A percentile compares a stretch with the other conserved stretches of the same genome.
These are phyloP conservation scores for Eupleurogrammus muticus DNA, from an alignment of 2,797 vertebrate genomes.

Conservation along the genomic window DNA sequence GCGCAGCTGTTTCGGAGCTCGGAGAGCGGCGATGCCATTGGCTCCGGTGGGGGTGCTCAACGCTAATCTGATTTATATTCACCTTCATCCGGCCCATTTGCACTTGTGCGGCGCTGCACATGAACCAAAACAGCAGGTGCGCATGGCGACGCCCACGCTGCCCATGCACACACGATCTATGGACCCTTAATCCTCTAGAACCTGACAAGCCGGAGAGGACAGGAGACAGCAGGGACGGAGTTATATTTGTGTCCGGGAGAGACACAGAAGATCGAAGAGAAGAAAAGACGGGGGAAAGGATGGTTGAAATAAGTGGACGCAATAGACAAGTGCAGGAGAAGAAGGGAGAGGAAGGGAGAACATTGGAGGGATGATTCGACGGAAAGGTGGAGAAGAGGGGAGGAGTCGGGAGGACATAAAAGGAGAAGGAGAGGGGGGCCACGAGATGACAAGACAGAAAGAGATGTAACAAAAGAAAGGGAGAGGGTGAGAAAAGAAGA, in stretches of 20 bases:
- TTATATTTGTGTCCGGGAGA: neutral
- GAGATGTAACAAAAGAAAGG: slow-evolving; percentile 6
- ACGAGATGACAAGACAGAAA: neutral
- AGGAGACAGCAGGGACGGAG: neutral
- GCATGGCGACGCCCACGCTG: too few relatives aligned
- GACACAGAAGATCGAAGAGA: neutral
- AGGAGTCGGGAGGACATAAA: slow-evolving; percentile 37
- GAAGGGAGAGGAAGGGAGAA: neutral
- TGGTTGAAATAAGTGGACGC: neutral
- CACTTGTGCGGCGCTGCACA: too few relatives aligned
- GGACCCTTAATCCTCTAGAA: neutral
- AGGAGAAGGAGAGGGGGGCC: neutral
- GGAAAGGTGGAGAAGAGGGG: slow-evolving; percentile 23
- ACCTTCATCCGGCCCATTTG: too few relatives aligned
- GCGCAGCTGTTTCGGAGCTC: too few relatives aligned
- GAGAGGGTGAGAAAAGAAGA: neutral
- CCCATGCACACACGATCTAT: neutral
- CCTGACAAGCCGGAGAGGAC: neutral
- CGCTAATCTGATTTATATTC: too few relatives aligned
- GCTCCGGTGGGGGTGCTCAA: too few relatives aligned
- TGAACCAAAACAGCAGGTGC: too few relatives aligned
- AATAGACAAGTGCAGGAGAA: neutral
- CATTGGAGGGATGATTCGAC: neutral
- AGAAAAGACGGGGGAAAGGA: neutral
- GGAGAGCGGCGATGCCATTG: too few relatives aligned